Conservation (phyloP, 1,140 invertebrate species). For the Oedothorax gibbosus region DNA sequence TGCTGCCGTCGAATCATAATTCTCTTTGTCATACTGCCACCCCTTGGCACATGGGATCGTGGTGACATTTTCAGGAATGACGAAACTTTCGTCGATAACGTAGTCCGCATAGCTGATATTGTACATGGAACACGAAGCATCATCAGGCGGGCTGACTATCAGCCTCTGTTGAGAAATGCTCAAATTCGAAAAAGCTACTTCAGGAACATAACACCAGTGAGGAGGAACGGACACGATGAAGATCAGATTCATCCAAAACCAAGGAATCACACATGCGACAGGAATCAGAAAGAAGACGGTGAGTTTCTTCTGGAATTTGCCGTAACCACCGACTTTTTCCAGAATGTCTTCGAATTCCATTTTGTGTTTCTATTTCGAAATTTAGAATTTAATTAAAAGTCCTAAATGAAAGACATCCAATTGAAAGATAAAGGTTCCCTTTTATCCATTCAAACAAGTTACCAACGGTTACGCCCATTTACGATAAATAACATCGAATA, state of each 20-base stretch:
- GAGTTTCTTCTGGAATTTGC: constrained; percentile 71
- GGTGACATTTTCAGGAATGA: neutral
- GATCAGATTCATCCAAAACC: constrained; percentile 69
- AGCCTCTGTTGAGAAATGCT: constrained; percentile 66
- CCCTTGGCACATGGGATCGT: constrained; percentile 25
- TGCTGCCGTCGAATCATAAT: constrained; percentile 7
- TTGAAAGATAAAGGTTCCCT: too few relatives aligned
- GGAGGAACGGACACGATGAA: constrained; percentile 71
- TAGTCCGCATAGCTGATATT: constrained; percentile 20
- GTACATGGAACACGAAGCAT: constrained; percentile 20
- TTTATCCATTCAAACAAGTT: too few relatives aligned
- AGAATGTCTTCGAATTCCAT: constrained; percentile 75
- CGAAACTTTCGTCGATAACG: neutral
- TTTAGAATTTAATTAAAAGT: too few relatives aligned
- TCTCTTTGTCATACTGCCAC: neutral
- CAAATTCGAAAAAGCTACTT: constrained; percentile 69
- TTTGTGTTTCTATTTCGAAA: neutral
- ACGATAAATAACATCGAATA: too few relatives aligned
- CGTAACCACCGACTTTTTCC: constrained; percentile 74
- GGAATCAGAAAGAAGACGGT: constrained; percentile 57
- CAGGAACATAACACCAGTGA: constrained; percentile 73
- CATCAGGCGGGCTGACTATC: constrained; percentile 3
- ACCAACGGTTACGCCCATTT: too few relatives aligned
- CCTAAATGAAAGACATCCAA: too few relatives aligned
- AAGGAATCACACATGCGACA: constrained; percentile 37